Evolutionary conservation across 2,888 invertebrate species (phyloP), one percentile per base, ranked within the genome.

Genomic region (Axea sp.): DNA sequence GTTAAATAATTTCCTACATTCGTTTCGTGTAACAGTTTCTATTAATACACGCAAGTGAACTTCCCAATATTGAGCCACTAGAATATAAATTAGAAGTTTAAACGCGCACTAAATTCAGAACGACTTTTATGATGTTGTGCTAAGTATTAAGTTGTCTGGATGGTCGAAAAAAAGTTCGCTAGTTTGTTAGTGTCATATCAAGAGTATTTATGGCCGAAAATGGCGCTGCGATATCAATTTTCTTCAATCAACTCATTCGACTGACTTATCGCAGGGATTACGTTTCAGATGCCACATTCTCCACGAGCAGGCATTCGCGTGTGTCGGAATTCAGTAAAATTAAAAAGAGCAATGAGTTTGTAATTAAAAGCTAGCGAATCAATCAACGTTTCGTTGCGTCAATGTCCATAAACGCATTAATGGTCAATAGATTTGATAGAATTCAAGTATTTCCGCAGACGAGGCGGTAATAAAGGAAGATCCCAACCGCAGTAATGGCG

Each of bases 401-500:
- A n/a, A n/a, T n/a, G 17, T 2, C 4, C 15, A 62, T 33, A 67
- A 79, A 76, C 77, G 73, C 74, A 78, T 67, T 75, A 65, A 64
- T 65, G 49, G 65, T 45, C 47, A 73, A 74, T 78, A 71, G 64
- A 76, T 76, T 77, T 75, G 41, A 55, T 43, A 47, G 49, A 69
- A 75, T 65, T 53, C 69, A 51, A 62, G 51, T 74, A 76, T 76
- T 80, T 81, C 80, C 79, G 80, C 73, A 72, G 60, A 74, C 73
- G 68, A 49, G 53, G 73, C 68, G 69, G 69, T 74, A 80, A 81
- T 80, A 81, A 83, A 81, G 80, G 81, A 80, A 80, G 78, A 75
- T 64, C 67, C 57, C 74, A 76, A 76, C 71, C 59, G 67, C 78
- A 78, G 76, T 81, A 82, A 83, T 83, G 80, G 80, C 80, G 80